Evolutionary conservation across 2,888 invertebrate species (phyloP).

Genomic region (Unio delphinus): DNA sequence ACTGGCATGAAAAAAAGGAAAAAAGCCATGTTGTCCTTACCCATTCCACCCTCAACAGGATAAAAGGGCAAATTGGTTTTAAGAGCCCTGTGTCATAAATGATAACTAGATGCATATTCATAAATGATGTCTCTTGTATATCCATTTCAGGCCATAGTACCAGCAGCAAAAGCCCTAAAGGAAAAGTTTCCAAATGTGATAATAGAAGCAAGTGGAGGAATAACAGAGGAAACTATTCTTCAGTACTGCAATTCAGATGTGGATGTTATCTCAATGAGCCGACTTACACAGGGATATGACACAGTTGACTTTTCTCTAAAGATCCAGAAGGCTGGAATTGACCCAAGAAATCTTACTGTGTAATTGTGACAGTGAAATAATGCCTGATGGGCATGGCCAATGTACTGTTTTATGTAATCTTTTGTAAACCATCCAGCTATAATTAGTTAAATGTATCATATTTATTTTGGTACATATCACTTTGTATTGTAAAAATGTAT

Average conservation of each 20-base stretch:
- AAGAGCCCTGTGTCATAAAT: background rate
- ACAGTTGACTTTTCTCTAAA: slow-evolving; percentile 72
- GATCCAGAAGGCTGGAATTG: slow-evolving; percentile 62
- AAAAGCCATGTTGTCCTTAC: too few relatives aligned
- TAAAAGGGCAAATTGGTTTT: background rate
- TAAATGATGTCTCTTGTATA: background rate
- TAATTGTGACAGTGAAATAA: slow-evolving; percentile 6
- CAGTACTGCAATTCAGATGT: slow-evolving; percentile 64
- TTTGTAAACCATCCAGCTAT: too few relatives aligned
- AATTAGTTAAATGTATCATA: background rate
- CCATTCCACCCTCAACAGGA: too few relatives aligned
- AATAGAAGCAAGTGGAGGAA: slow-evolving; percentile 72
- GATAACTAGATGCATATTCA: background rate
- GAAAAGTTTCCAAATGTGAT: slow-evolving; percentile 59
- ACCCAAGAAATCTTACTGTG: slow-evolving; percentile 51
- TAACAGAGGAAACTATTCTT: slow-evolving; percentile 63
- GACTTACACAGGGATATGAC: slow-evolving; percentile 71
- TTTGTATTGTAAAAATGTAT: too few relatives aligned
- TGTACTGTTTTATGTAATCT: too few relatives aligned
- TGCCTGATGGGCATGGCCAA: too few relatives aligned
- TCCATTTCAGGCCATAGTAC: slow-evolving; percentile 56
- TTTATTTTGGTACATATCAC: background rate
- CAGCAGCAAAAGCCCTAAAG: slow-evolving; percentile 64
- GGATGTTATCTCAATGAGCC: slow-evolving; percentile 71
- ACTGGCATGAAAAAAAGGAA: too few relatives aligned